phyloP scores from a whole-genome alignment of 1,140 invertebrate species.

The Brachionus rotundiformis region DNA sequence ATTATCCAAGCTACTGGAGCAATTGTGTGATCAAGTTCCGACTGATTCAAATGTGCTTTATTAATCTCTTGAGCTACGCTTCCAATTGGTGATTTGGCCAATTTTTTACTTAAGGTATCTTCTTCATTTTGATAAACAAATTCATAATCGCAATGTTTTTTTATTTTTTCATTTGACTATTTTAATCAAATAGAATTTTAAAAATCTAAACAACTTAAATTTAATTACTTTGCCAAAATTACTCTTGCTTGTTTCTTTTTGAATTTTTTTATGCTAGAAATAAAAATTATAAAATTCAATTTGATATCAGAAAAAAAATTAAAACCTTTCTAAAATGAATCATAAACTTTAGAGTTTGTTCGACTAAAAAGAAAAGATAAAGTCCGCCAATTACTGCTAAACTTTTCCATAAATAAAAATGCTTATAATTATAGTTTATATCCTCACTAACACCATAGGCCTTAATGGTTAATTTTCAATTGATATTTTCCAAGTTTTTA shows the following conservation, averaged over 20 bases:
- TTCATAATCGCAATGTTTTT: not conserved
- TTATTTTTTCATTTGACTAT: not conserved
- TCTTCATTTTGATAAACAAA: not conserved
- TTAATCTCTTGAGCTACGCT: conserved; percentile 1
- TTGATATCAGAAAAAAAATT: not conserved
- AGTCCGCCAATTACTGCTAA: conserved; percentile 65
- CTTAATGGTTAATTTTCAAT: not conserved
- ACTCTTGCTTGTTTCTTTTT: conserved; percentile 2
- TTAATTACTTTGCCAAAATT: not conserved
- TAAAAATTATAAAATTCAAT: not conserved
- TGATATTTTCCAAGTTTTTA: not conserved
- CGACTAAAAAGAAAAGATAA: conserved; percentile 67
- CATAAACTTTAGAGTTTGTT: conserved; percentile 54
- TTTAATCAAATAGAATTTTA: too few species aligned
- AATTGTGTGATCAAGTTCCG: conserved; percentile 58
- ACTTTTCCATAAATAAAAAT: conserved; percentile 64
- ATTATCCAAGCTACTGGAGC: conserved; percentile 74
- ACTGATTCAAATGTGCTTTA: not conserved
- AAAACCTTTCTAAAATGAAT: conserved; percentile 28
- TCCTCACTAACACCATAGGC: conserved; percentile 10
- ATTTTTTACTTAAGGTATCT: not conserved
- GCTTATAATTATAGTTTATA: conserved; percentile 16
- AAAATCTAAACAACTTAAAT: not conserved
- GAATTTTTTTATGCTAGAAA: conserved; percentile 5
- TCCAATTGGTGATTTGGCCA: not conserved